Base-by-base conservation (phyloP, 1,140 invertebrate species). In the Drosophila chauvacae region DNA sequence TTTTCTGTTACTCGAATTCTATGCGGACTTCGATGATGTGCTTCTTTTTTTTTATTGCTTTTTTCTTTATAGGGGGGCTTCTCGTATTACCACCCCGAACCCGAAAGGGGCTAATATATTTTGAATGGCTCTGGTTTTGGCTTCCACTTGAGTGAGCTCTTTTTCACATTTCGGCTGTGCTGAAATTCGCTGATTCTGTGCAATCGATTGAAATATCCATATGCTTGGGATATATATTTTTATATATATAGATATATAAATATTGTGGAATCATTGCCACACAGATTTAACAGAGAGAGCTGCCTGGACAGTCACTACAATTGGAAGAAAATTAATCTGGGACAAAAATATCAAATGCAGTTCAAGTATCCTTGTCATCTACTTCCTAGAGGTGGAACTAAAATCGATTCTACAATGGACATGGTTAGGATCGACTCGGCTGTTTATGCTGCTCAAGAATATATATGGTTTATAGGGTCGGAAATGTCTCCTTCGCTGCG, bases 1-100 rank as follows among this genome's bases (percentile, higher is more conserved):
- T 79, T 77, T 79, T 79, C 50, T 23, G 47, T 28, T 70, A 68
- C 66, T 70, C 48, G 37, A 62, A 57, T 48, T 77, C 66, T 71
- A 63, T 59, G 48, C 45, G 76, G 76, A 70, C 66, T 70, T 78
- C 42, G 66, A 44, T 58, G 48, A 58, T 77, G 41, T 35, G n/a
- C n/a, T 44, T 56, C 42, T 57, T 13, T 6, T 30, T 13, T 7
- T 9, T 23, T 23, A 3, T 23, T 23, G 23, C 41, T 70, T 55
- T 50, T 7, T 6, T 33, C 5, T 7, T 35, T 51, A 13, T 18
- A 14, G 13, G 50, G 56, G 16, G 53, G 18, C 35, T 45, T 77
- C 58, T 79, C 77, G 50, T 64, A 64, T 78, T 78, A 79, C 77
- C 73, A 7, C 35, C 35, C 44, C 50, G 18, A 59, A 58, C 42